Conservation (phyloP, 2,113 vertebrate species). For the Gnathonemus longibarbis region DNA sequence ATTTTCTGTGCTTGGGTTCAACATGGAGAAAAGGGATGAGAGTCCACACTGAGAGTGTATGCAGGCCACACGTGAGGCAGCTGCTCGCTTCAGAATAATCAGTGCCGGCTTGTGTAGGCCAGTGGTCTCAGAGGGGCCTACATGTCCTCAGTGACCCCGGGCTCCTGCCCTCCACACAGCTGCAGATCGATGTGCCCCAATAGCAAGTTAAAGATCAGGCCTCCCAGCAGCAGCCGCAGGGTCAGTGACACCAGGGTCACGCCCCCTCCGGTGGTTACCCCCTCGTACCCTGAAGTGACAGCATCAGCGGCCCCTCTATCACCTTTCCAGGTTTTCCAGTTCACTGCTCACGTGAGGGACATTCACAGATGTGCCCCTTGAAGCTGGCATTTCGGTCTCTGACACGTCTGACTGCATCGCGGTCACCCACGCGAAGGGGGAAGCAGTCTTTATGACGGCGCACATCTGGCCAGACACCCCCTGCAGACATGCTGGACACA, state of each 20-base stretch:
- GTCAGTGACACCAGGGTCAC: slow-evolving; percentile 39
- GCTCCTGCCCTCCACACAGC: slow-evolving; percentile 41
- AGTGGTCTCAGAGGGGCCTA: neutral
- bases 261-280: neutral
- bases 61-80: neutral
- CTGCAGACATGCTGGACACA: neutral
- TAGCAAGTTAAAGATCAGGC: slow-evolving; percentile 54
- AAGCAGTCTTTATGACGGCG: neutral
- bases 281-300: neutral
- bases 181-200: slow-evolving; percentile 57
- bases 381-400: neutral
- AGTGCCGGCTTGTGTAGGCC: neutral
- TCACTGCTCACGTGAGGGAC: neutral
- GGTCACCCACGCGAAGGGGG: neutral
- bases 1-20: neutral
- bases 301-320: neutral
- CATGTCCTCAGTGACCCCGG: neutral
- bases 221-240: slow-evolving; percentile 45
- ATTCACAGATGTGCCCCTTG: neutral
- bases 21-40: neutral
- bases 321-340: neutral
- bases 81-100: neutral
- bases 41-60: neutral
- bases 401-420: neutral
- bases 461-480: neutral